Evolutionary conservation across 1,140 invertebrate genomes (phyloP).

Genomic region (Drosophila arizonae): DNA sequence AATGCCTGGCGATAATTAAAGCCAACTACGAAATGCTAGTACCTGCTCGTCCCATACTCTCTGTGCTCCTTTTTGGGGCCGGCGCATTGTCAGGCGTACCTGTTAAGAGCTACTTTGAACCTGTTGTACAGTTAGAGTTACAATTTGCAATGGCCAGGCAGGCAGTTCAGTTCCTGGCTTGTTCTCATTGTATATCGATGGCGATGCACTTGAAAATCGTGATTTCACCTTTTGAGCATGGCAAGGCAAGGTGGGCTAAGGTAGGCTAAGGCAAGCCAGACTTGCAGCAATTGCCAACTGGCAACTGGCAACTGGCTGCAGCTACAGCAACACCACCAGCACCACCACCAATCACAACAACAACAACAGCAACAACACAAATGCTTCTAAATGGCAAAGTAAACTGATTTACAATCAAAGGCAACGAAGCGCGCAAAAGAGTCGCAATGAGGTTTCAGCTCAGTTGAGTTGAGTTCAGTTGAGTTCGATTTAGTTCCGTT

Average conservation of each 20-base stretch:
- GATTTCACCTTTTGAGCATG: slow-evolving; percentile 78
- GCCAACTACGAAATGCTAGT: slow-evolving; percentile 34
- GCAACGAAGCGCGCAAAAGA: slow-evolving; percentile 77
- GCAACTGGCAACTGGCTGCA: not conserved
- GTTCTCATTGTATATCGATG: slow-evolving; percentile 74
- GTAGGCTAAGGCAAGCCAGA: slow-evolving; percentile 18
- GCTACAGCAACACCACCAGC: slow-evolving; percentile 14
- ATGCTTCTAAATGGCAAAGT: slow-evolving; percentile 80
- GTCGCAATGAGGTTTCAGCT: slow-evolving; percentile 62
- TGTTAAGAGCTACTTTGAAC: slow-evolving; percentile 81
- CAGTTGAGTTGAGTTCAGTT: slow-evolving; percentile 30
- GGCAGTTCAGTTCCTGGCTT: slow-evolving; percentile 13
- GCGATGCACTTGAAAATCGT: slow-evolving; percentile 81
- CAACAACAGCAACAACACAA: slow-evolving; percentile 58
- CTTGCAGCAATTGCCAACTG: slow-evolving; percentile 34
- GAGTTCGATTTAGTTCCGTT: slow-evolving; percentile 56
- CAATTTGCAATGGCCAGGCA: slow-evolving; percentile 69
- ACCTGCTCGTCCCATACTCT: slow-evolving; percentile 10
- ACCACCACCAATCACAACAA: slow-evolving; percentile 12
- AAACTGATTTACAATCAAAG: slow-evolving; percentile 82
- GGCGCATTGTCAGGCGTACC: slow-evolving; percentile 65
- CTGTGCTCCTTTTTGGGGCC: slow-evolving; percentile 50
- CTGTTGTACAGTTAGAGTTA: slow-evolving; percentile 82
- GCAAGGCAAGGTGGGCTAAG: slow-evolving; percentile 35
- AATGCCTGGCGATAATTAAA: slow-evolving; percentile 78